Evolutionary conservation across 2,113 vertebrate genomes (phyloP), one percentile per base, ranked within the genome.

Genomic region (Cephalopholis sonnerati): DNA sequence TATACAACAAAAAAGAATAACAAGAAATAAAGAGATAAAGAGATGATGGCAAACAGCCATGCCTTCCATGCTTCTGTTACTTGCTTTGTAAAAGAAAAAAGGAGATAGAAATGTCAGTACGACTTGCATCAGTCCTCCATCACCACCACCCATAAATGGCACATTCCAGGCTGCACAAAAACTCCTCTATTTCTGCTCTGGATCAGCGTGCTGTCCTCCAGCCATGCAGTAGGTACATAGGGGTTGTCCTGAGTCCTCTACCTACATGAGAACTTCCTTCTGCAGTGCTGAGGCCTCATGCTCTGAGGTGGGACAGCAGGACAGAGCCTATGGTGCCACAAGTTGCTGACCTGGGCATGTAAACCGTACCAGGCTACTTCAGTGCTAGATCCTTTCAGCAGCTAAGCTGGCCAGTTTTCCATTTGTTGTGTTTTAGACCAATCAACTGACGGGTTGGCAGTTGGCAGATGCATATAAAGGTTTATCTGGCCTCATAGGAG

Each of bases 61-160:
- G 93, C 92, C 81, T 91, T 88, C 80, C 93, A 94, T 96, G 94
- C 93, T 86, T 88, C 85, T 88, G 68, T 76, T 17, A 87, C 36
- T 84, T 79, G 63, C 65, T 84, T 86, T 64, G 66, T 73, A 53
- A 85, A 76, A 81, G 36, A 75, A 77, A 73, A 77, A 54, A 65
- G 57, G 50, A 61, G 29, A 46, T 46, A 78, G 39, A 84, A 66
- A 63, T 79, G 25, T 89, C 70, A 86, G 66, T 81, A 64, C 0
- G 54, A 66, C 71, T 83, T 71, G 70, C 65, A 67, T 53, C 66
- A 41, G 46, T 76, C 57, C 55, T 55, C 62, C 25, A 64, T 55
- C 77, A 59, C 58, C 63, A 24, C 44, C 59, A 44, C 61, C 29
- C 68, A 70, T 36, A 27, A 87, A 76, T 70, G 77, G 61, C 75